Evolutionary conservation across 1,140 invertebrate genomes (phyloP).

Genomic region (Oncopeltus fasciatus): DNA sequence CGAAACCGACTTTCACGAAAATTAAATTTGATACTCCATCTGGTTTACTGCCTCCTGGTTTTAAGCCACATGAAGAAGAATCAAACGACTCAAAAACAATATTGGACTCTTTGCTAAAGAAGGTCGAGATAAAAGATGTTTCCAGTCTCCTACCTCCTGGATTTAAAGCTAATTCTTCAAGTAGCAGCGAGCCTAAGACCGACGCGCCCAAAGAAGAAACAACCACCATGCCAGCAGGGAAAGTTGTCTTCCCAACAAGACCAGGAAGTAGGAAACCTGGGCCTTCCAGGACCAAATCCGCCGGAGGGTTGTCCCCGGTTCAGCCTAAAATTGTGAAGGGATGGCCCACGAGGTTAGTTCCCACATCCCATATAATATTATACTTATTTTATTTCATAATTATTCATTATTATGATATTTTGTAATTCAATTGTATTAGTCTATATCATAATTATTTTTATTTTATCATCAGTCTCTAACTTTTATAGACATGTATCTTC

Average conservation of each 20-base stretch:
- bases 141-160: constrained; percentile 29
- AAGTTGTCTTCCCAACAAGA: constrained; percentile 64
- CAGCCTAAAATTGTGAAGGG: constrained; percentile 56
- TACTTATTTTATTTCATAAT: background rate
- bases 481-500: too few relatives aligned
- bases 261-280: constrained; percentile 45
- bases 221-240: constrained; percentile 33
- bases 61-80: constrained; percentile 22
- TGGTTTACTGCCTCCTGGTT: constrained; percentile 26
- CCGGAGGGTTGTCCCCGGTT: constrained; percentile 25
- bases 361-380: background rate
- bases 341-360: constrained; percentile 52
- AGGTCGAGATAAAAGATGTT: constrained; percentile 38
- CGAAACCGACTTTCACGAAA: constrained; percentile 10
- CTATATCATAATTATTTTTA: too few relatives aligned
- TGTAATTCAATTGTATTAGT: too few relatives aligned
- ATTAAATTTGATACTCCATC: constrained; percentile 24
- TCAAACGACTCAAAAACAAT: constrained; percentile 25
- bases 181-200: background rate
- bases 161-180: background rate
- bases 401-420: too few relatives aligned
- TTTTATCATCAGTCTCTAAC: too few relatives aligned
- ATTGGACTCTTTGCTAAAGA: constrained; percentile 27
- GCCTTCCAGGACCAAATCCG: constrained; percentile 35
- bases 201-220: constrained; percentile 16